Evolutionary conservation across 35 echinoderm and acorn worm genomes (phyloP), one percentile per base, ranked within the genome.

Genomic region (Diadema setosum): DNA sequence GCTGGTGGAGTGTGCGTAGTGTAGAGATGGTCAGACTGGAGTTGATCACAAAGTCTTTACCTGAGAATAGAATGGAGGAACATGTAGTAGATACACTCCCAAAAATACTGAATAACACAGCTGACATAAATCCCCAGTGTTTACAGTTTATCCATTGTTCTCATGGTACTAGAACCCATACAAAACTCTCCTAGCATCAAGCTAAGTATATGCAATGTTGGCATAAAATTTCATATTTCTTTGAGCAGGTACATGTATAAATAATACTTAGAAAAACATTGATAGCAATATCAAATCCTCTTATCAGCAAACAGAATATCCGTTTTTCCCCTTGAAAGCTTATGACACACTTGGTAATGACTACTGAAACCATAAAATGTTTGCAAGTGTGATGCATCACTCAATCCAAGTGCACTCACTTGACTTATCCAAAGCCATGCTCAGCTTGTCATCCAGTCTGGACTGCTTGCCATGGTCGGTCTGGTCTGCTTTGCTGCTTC

Each of bases 1-100:
- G 83, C 83, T 95, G 89, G 35, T 82, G 86, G 39, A 99, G 75
- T 12, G 49, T 83, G 26, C 29, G 48, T 26, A 99, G 83, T n/a
- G 75, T 92, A 16, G 91, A 87, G 48, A 88, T 61, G 31, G 92
- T 89, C 8, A 99, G 52, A 24, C 64, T 87, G 7, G 80, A 80
- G 43, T 90, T 99, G 12, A 87, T 87, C 21, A 99, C 74, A 45
- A 89, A 94, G 9, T 83, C 90, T 86, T 94, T 81, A 55, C 61
- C 96, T 94, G 83, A 23, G 58, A 39, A 27, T 5, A 63, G 31
- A n/a, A 2, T n/a, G 5, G 58, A 60, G 5, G 58, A 7, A 63
- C 23, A 4, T 67, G 29, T 67, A 15, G 30, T 63, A 30, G 69
- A 42, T 17, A n/a, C n/a, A n/a, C n/a, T n/a, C n/a, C n/a, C n/a